phyloP scores from a whole-genome alignment of 2,113 vertebrate species.

The Nanorana parkeri region DNA sequence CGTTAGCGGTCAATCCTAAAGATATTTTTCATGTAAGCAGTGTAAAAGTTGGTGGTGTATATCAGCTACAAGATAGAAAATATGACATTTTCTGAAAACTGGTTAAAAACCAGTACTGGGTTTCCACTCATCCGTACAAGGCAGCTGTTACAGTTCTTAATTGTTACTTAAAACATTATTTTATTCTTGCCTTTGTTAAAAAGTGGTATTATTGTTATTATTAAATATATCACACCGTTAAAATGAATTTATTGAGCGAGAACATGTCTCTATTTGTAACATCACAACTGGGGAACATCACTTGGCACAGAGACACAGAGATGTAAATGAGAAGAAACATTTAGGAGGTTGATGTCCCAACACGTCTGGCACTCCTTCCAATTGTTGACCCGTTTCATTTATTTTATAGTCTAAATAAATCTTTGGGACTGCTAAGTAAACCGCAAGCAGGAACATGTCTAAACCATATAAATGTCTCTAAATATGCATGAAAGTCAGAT shows the following conservation, averaged over 20 bases:
- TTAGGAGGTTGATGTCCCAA: slow-evolving; percentile 17
- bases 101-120: too few relatives aligned
- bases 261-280: slow-evolving; percentile 36
- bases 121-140: background rate
- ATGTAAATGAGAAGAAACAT: slow-evolving; percentile 40
- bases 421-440: background rate
- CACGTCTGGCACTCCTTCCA: slow-evolving; percentile 39
- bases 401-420: slow-evolving; percentile 37
- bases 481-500: background rate
- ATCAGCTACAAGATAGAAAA: too few relatives aligned
- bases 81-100: too few relatives aligned
- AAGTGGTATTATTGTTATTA: too few relatives aligned
- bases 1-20: too few relatives aligned
- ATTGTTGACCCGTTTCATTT: slow-evolving; percentile 36
- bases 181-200: slow-evolving; percentile 5
- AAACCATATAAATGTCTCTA: slow-evolving; percentile 2
- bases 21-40: too few relatives aligned
- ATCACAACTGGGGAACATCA: slow-evolving; percentile 6
- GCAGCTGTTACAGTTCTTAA: background rate
- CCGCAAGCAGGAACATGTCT: slow-evolving; percentile 20
- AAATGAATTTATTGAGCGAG: background rate
- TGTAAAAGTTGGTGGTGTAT: too few relatives aligned
- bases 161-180: background rate
- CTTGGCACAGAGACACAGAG: slow-evolving; percentile 30
- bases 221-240: slow-evolving; percentile 15